Conservation (phyloP, 2,797 vertebrate genomes). For the Myoxocephalus aenaeus region DNA sequence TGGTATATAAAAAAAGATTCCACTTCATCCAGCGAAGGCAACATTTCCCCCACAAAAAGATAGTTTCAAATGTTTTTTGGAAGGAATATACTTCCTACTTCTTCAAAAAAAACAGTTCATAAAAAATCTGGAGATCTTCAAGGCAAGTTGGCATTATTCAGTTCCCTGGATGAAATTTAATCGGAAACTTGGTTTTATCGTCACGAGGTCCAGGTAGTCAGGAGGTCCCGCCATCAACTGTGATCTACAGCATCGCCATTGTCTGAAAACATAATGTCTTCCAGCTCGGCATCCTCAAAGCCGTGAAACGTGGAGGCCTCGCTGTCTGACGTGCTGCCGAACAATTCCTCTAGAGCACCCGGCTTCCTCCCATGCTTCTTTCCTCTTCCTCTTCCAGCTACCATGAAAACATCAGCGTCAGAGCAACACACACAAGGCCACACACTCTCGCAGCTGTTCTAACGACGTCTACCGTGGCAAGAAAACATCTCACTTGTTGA, state of each 20-base stretch:
- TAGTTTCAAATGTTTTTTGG: background rate
- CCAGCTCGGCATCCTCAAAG: conserved; percentile 93
- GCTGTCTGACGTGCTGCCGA: conserved; percentile 92
- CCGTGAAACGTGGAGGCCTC: conserved; percentile 95
- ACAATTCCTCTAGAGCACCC: conserved; percentile 91
- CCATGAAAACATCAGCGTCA: conserved; percentile 81
- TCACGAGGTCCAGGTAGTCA: conserved; percentile 7
- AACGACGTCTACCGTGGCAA: conserved; percentile 39
- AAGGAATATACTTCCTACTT: background rate
- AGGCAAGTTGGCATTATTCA: background rate
- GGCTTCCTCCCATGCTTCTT: conserved; percentile 89
- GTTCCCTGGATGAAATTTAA: conserved; percentile 16
- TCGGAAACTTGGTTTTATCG: conserved; percentile 1
- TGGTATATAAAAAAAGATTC: conserved; percentile 2
- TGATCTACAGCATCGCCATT: conserved; percentile 74
- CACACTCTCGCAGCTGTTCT: conserved; percentile 60
- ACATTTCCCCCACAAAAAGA: background rate
- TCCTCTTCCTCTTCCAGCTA: conserved; percentile 78
- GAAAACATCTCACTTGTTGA: conserved; percentile 39
- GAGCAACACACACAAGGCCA: conserved; percentile 75
- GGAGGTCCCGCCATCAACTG: conserved; percentile 40
- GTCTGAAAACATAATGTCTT: conserved; percentile 86
- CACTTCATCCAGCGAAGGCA: conserved; percentile 19
- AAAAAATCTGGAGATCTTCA: conserved; percentile 29
- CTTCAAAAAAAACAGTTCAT: conserved; percentile 12